A percentile compares a stretch with the other conserved stretches of the same genome.
phyloP scores from a whole-genome alignment of 2,888 invertebrate genomes.

The Griposia aprilina region DNA sequence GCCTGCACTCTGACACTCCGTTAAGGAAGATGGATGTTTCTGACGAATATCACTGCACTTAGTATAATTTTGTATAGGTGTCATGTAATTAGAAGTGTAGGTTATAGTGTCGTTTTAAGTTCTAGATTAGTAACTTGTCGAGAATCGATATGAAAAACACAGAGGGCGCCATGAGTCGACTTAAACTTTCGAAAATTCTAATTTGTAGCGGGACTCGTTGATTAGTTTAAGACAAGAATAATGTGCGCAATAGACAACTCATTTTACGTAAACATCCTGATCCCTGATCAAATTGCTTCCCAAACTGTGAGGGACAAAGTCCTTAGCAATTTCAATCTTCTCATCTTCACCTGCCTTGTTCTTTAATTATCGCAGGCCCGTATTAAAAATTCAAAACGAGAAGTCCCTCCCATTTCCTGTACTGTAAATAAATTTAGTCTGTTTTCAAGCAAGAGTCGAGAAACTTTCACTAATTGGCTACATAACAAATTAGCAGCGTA shows the following conservation, averaged over 20 bases:
- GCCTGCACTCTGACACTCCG: conserved; percentile 65
- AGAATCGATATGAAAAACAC: not conserved
- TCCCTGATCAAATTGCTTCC: conserved; percentile 58
- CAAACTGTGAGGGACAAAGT: conserved; percentile 48
- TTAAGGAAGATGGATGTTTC: conserved; percentile 77
- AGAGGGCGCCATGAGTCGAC: not conserved
- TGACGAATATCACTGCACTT: conserved; percentile 58
- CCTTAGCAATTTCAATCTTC: conserved; percentile 49
- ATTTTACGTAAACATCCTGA: conserved; percentile 53
- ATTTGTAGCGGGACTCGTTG: conserved; percentile 37
- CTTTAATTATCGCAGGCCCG: conserved; percentile 62
- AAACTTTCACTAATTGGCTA: conserved; percentile 73
- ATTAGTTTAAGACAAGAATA: conserved; percentile 49
- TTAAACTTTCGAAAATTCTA: conserved; percentile 16
- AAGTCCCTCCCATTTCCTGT: conserved; percentile 66
- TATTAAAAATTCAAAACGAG: conserved; percentile 71
- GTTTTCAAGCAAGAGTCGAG: conserved; percentile 64
- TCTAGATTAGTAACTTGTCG: not conserved
- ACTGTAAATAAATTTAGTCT: conserved; percentile 63
- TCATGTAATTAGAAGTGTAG: conserved; percentile 23
- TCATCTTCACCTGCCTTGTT: conserved; percentile 54
- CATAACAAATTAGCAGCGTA: conserved; percentile 72
- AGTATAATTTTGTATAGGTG: conserved; percentile 39
- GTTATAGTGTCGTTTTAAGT: not conserved
- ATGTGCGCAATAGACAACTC: conserved; percentile 28